These are phyloP conservation scores for Cyclophora punctaria DNA, from an alignment of 2,888 invertebrate species.

Conservation along the genomic window DNA sequence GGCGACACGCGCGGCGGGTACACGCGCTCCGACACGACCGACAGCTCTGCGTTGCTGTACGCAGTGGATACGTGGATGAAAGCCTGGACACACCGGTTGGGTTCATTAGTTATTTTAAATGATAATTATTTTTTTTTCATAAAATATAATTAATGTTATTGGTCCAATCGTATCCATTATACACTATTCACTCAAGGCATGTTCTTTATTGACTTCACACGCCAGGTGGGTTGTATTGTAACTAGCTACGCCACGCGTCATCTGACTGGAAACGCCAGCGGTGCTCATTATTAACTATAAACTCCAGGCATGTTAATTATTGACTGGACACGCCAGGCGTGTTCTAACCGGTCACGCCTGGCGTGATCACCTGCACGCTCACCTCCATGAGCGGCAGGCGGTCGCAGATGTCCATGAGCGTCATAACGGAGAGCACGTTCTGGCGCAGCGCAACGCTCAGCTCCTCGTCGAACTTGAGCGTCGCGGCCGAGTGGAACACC, in stretches of 20 bases:
- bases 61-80: constrained; percentile 91
- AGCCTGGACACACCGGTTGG: constrained; percentile 49
- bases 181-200: no score
- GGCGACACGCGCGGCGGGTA: constrained; percentile 80
- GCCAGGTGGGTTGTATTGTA: no score
- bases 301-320: no score
- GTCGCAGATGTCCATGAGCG: constrained; percentile 81
- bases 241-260: no score
- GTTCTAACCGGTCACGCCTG: not conserved
- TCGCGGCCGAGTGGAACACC: constrained; percentile 89
- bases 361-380: not conserved
- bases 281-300: no score
- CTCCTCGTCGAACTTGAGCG: constrained; percentile 87
- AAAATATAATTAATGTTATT: no score
- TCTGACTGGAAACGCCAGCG: no score
- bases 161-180: no score
- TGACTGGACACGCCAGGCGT: no score
- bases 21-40: constrained; percentile 82
- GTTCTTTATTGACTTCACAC: no score
- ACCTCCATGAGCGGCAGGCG: constrained; percentile 81
- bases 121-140: no score
- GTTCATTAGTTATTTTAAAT: no score
- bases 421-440: constrained; percentile 83
- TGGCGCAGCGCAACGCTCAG: constrained; percentile 82
- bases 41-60: constrained; percentile 86